Percentiles rank a stretch among this genome's conserved stretches.
Evolutionary conservation across 1,140 invertebrate genomes (phyloP).

Genomic region (Lasioglossum baleicum): DNA sequence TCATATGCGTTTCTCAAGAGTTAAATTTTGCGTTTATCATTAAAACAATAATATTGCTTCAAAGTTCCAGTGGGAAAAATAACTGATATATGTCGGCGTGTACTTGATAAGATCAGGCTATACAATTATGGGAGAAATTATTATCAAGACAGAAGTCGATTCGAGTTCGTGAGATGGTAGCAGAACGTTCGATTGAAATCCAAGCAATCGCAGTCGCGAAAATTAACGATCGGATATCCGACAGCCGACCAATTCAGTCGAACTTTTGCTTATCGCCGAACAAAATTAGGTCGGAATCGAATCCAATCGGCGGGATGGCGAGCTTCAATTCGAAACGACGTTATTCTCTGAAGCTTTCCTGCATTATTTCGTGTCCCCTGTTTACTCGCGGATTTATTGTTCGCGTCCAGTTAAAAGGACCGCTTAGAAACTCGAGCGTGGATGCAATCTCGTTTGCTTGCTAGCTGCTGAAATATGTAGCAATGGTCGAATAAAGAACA

Average conservation of each 20-base stretch:
- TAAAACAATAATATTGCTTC: no score
- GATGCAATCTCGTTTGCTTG: background rate
- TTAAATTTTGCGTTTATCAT: no score
- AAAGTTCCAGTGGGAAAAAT: no score
- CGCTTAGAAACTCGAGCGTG: background rate
- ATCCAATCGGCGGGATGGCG: constrained; percentile 6
- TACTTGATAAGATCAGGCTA: no score
- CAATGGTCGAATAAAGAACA: background rate
- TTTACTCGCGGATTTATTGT: background rate
- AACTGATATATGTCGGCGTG: no score
- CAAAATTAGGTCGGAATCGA: constrained; percentile 25
- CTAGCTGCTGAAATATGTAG: background rate
- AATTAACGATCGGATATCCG: background rate
- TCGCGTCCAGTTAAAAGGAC: background rate
- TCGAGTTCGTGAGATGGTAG: background rate
- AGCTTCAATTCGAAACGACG: background rate
- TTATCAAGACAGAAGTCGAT: background rate
- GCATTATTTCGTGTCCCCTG: background rate
- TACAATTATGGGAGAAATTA: background rate
- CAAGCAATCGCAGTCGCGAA: constrained; percentile 5
- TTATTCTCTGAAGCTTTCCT: background rate
- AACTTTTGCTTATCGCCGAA: background rate
- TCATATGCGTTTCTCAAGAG: no score
- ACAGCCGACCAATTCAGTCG: constrained; percentile 10
- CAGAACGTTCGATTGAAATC: background rate